phyloP scores from a whole-genome alignment of 1,140 invertebrate genomes.

The Thaumetopoea pityocampa region DNA sequence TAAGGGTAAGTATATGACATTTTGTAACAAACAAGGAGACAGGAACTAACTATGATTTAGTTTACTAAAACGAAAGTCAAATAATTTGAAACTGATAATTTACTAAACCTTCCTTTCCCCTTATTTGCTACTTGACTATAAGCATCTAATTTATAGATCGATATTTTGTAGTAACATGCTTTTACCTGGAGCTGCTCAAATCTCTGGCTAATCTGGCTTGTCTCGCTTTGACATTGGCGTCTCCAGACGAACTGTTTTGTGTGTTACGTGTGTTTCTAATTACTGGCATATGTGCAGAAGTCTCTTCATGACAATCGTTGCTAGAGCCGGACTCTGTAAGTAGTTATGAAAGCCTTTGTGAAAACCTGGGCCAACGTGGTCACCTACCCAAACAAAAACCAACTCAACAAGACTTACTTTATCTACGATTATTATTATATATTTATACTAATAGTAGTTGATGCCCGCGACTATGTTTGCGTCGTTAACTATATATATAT shows the following conservation, averaged over 20 bases:
- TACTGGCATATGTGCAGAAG: conserved; percentile 55
- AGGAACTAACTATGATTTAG: conserved; percentile 43
- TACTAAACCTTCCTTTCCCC: conserved; percentile 69
- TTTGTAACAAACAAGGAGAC: conserved; percentile 65
- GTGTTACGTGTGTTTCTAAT: conserved; percentile 49
- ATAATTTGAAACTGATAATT: no score
- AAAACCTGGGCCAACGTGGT: no score
- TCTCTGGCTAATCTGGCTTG: conserved; percentile 63
- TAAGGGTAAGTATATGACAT: conserved; percentile 17
- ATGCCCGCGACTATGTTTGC: not conserved
- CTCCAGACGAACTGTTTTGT: conserved; percentile 53
- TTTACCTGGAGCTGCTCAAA: conserved; percentile 62
- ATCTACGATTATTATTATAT: no score
- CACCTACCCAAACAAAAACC: no score
- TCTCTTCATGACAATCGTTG: conserved; percentile 58
- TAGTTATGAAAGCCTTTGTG: conserved; percentile 2
- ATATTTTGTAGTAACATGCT: no score
- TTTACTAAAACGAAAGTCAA: conserved; percentile 19
- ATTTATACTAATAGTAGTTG: no score
- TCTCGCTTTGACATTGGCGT: conserved; percentile 55
- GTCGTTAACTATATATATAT: not conserved
- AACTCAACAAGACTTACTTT: no score
- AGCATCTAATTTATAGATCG: not conserved
- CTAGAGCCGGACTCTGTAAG: conserved; percentile 61
- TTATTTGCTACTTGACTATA: conserved; percentile 55